Conservation (phyloP, 2,797 vertebrate genomes). For the Malacoraja senta region DNA sequence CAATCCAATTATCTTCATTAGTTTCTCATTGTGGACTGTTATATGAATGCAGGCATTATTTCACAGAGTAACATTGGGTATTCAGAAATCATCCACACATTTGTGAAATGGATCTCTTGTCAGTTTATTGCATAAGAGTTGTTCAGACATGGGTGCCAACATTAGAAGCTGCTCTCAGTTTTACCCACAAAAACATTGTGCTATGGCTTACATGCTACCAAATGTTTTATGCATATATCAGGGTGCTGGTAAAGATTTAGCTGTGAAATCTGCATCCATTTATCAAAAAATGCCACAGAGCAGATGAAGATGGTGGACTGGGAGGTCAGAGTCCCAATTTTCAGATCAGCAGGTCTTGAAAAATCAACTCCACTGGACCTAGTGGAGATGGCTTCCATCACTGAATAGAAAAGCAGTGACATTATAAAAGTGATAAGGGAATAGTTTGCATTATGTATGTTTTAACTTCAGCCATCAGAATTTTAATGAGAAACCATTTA, state of each 20-base stretch:
- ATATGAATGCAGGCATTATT: neutral
- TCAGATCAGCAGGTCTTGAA: neutral
- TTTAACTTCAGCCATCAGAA: neutral
- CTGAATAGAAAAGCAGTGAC: neutral
- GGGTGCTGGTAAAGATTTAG: neutral
- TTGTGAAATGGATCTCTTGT: neutral
- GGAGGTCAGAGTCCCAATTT: neutral
- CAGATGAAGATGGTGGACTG: neutral
- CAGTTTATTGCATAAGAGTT: neutral
- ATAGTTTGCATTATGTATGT: conserved; percentile 7
- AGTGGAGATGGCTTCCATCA: neutral
- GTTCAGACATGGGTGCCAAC: neutral
- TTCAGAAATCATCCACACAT: neutral
- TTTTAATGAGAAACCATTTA: conserved; percentile 14
- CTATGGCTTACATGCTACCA: too few relatives aligned
- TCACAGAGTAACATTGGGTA: too few relatives aligned
- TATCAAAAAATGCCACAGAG: neutral
- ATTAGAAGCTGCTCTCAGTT: too few relatives aligned
- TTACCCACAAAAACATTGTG: too few relatives aligned
- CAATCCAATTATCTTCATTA: neutral
- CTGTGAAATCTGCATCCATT: neutral
- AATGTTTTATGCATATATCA: neutral
- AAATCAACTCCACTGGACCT: neutral
- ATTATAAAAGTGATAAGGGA: neutral
- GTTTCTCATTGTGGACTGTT: neutral